Conservation (phyloP, 2,113 vertebrate genomes). For the Nothoprocta perdicaria region DNA sequence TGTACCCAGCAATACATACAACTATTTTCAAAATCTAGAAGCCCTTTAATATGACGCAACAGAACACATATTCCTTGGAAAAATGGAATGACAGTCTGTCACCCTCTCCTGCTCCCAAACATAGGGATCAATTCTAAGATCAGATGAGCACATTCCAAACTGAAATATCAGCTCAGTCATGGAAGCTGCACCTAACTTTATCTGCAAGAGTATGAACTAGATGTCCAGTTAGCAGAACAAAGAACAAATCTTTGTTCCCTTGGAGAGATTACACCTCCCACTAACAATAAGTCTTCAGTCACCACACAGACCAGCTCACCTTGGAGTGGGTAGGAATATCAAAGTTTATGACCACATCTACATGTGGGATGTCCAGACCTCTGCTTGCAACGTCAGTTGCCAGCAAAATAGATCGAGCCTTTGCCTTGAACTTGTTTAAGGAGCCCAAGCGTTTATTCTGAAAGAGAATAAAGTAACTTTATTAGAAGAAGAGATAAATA, state of each 20-base stretch:
- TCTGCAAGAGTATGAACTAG: neutral
- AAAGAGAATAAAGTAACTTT: neutral
- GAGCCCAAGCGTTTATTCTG: constrained; percentile 94
- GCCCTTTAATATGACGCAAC: neutral
- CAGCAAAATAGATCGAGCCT: constrained; percentile 92
- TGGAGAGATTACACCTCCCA: neutral
- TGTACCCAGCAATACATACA: neutral
- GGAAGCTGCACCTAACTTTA: neutral
- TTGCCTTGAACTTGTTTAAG: constrained; percentile 98
- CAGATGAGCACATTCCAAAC: neutral
- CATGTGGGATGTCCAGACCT: constrained; percentile 95
- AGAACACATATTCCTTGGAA: neutral
- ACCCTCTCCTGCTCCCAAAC: neutral
- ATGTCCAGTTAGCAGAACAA: neutral
- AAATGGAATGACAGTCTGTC: neutral
- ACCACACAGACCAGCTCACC: constrained; percentile 73
- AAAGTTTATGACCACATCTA: constrained; percentile 97
- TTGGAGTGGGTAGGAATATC: constrained; percentile 99
- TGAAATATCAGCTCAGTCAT: neutral
- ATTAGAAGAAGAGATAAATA: neutral
- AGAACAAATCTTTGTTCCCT: neutral
- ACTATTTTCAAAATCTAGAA: neutral
- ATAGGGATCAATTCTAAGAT: neutral
- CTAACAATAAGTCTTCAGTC: neutral
- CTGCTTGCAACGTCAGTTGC: constrained; percentile 97